Base-by-base conservation (phyloP, 2,888 invertebrate species). In the Agrochola litura region DNA sequence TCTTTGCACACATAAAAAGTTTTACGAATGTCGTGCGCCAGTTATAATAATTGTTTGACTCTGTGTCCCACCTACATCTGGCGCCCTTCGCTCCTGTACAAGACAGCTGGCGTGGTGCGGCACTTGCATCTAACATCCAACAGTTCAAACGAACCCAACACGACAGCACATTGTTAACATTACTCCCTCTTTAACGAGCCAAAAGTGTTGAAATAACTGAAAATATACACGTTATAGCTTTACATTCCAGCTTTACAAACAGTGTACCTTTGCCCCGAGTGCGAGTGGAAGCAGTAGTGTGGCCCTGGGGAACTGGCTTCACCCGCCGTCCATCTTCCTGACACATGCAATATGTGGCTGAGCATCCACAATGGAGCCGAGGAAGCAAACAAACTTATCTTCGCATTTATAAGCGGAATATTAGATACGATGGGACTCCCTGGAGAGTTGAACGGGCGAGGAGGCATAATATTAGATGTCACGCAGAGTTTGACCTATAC, bases 141-240 rank as follows among this genome's bases (percentile, higher is more conserved):
- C 56, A 54, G 80, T 64, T 73, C 58, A 54, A 81, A 85, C 73
- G 58, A 68, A 60, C 46, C 49, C 58, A 60, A 64, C 61, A 52
- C 46, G 73, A 43, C 25, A 58, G 68, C 77, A 22, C 64, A 65
- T 81, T 85, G 75, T 68, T 73, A 63, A 60, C 61, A 68, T 81
- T 22, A 84, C 58, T 58, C 5, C 46, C 9, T 8, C 25, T 67
- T 67, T 67, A 67, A 81, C 61, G 81, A 81, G n/a, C 25, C 19
- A n/a, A 64, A 54, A 49, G 41, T 85, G 74, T 73, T 81, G 67
- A 73, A 81, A 67, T 67, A 30, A 85, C 85, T 85, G 46, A 58
- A 80, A 80, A 84, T 60, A 54, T 25, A 56, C 56, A 52, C 25
- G 58, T 65, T 41, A 58, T 19, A 58, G 43, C 41, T 52, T 16